These are phyloP conservation scores for Malurus elegans DNA, from an alignment of 2,113 vertebrate species.

Conservation along the genomic window DNA sequence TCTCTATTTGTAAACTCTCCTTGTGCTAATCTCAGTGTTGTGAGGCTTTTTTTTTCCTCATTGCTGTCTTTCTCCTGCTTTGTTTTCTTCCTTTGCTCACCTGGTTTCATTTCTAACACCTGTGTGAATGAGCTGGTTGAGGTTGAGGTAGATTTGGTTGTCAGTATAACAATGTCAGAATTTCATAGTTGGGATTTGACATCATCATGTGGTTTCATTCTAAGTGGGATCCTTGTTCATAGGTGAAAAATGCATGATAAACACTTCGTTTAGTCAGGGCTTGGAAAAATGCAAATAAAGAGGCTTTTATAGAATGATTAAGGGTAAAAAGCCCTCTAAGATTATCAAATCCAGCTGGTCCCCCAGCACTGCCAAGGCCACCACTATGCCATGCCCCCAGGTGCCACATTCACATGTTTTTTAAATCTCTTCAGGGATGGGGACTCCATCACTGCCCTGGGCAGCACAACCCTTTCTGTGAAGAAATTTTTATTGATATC, in stretches of 20 bases:
- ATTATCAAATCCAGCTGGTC: rapidly evolving
- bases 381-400: background rate
- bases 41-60: background rate
- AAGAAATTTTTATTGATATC: background rate
- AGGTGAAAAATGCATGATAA: background rate
- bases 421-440: background rate
- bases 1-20: background rate
- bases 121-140: background rate
- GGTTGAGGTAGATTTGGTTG: background rate
- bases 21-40: background rate
- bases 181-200: background rate
- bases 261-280: background rate
- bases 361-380: background rate
- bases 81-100: background rate
- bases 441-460: background rate
- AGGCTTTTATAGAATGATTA: background rate
- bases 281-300: background rate
- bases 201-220: background rate
- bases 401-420: background rate
- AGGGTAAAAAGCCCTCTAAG: background rate
- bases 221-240: background rate
- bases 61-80: background rate
- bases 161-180: background rate
- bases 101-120: background rate
- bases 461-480: background rate